Conservation (phyloP, 2,797 vertebrate genomes). For the Arremon brunneinucha region DNA sequence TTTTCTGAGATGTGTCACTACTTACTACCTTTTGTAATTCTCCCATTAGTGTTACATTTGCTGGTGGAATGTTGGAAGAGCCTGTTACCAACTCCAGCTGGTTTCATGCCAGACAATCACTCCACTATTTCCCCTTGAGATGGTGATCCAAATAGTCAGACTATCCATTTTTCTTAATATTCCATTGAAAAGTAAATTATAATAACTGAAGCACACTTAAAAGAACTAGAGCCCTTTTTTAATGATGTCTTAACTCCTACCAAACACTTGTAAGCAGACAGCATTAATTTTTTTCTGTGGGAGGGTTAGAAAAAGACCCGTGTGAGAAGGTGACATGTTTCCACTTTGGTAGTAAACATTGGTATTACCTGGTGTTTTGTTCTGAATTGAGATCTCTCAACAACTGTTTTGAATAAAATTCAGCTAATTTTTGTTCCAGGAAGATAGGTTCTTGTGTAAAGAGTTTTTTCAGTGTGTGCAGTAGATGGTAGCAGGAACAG, state of each 20-base stretch:
- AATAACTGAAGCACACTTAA: conserved; percentile 3
- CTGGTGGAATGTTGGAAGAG: neutral
- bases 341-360: neutral
- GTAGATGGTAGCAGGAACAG: neutral
- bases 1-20: neutral
- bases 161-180: neutral
- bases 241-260: neutral
- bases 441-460: neutral
- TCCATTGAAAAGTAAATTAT: neutral
- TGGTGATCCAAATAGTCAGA: neutral
- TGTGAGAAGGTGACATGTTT: neutral
- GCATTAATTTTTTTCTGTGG: neutral
- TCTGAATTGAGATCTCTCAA: conserved; percentile 10
- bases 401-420: neutral
- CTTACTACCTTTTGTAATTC: neutral
- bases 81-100: neutral
- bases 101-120: neutral
- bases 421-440: neutral
- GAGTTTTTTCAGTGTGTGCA: neutral
- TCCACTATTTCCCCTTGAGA: neutral
- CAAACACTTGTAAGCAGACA: conserved; percentile 26
- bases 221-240: neutral
- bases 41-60: rapidly evolving
- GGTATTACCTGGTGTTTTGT: neutral
- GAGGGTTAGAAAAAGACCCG: neutral